phyloP scores from a whole-genome alignment of 2,113 vertebrate genomes.

The Elanus axillaris region DNA sequence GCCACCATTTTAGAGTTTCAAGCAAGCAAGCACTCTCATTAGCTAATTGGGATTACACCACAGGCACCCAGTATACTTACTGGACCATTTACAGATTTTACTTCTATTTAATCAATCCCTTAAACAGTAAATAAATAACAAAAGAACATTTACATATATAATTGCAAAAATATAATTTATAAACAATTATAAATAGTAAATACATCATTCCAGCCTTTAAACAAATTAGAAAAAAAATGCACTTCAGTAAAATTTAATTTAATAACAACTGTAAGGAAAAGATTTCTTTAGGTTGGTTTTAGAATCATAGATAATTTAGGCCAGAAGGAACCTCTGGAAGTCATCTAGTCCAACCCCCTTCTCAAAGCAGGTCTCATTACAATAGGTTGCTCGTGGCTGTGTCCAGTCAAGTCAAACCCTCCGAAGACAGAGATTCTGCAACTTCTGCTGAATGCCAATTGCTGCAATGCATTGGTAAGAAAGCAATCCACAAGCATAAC shows the following conservation, averaged over 20 bases:
- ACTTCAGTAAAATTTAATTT: not conserved
- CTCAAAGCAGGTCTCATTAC: not conserved
- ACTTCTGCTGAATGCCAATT: not conserved
- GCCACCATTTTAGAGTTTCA: not conserved
- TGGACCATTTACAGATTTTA: rapidly evolving
- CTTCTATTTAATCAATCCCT: not conserved
- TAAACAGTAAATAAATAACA: not conserved
- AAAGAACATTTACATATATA: not conserved
- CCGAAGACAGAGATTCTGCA: not conserved
- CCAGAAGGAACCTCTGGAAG: not conserved
- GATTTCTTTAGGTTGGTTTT: not conserved
- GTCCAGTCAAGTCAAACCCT: not conserved
- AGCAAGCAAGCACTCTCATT: not conserved
- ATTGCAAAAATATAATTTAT: not conserved
- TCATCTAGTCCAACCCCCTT: not conserved
- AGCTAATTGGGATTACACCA: not conserved
- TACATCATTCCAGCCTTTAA: not conserved
- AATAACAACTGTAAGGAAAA: not conserved
- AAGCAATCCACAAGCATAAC: not conserved
- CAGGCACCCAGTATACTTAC: not conserved
- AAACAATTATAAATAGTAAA: not conserved
- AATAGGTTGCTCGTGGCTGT: rapidly evolving
- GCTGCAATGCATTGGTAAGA: not conserved
- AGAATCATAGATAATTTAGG: not conserved
- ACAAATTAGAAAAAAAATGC: not conserved